Evolutionary conservation across 2,113 vertebrate genomes (phyloP).

Genomic region (Ammospiza caudacuta): DNA sequence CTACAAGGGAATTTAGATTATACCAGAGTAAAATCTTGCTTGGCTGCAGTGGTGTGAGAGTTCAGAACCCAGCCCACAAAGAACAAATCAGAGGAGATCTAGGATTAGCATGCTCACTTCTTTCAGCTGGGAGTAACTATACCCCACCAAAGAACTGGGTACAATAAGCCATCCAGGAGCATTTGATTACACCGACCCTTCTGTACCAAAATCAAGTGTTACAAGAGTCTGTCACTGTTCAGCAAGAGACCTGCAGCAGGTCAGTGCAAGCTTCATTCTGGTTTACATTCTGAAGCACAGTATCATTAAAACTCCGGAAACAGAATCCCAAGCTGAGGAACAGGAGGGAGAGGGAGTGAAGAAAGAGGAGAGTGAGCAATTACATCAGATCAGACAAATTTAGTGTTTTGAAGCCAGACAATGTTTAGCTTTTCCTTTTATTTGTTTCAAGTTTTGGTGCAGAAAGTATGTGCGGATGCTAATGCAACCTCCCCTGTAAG

Average conservation of each 20-base stretch:
- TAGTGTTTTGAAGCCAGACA: conserved; percentile 68
- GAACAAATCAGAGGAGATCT: conserved; percentile 18
- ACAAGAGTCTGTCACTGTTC: conserved; percentile 56
- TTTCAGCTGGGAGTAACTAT: conserved; percentile 27
- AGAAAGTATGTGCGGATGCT: conserved; percentile 67
- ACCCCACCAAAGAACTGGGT: conserved; percentile 47
- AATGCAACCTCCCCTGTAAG: conserved; percentile 54
- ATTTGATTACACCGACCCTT: conserved; percentile 73
- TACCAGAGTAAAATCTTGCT: background rate
- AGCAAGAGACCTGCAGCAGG: conserved; percentile 68
- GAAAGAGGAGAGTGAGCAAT: conserved; percentile 8
- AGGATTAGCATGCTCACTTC: background rate
- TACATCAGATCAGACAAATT: conserved; percentile 58
- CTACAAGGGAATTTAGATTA: conserved; percentile 34
- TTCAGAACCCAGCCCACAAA: background rate
- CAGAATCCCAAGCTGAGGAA: conserved; percentile 45
- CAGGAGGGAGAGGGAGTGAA: background rate
- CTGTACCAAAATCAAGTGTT: conserved; percentile 67
- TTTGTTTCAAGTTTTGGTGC: conserved; percentile 81
- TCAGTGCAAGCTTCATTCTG: conserved; percentile 70
- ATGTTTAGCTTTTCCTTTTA: conserved; percentile 69
- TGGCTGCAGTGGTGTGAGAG: conserved; percentile 32
- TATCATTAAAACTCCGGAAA: conserved; percentile 55
- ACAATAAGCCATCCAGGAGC: conserved; percentile 79
- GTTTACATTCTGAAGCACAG: conserved; percentile 77